Conservation (phyloP, 2,797 vertebrate species). For the Rhinichthys osculus region DNA sequence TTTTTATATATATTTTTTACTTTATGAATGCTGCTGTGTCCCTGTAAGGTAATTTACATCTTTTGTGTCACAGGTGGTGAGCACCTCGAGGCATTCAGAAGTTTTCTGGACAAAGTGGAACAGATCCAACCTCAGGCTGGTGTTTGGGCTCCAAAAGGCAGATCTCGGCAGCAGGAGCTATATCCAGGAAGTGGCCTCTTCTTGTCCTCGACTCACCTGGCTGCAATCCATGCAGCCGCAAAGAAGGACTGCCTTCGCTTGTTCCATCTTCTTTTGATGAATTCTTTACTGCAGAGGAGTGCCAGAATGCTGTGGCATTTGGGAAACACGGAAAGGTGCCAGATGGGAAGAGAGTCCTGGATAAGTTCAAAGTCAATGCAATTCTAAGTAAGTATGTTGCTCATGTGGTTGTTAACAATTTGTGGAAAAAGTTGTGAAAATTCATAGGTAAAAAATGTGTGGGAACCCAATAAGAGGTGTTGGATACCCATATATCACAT, state of each 20-base stretch:
- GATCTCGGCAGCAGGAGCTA: slow-evolving; percentile 44
- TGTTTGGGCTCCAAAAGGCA: slow-evolving; percentile 1
- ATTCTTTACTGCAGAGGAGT: no score
- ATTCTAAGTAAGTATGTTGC: no score
- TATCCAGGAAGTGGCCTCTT: slow-evolving; percentile 52
- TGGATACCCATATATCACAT: not conserved
- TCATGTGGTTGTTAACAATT: no score
- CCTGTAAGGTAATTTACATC: no score
- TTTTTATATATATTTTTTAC: no score
- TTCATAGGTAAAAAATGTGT: slow-evolving; percentile 3
- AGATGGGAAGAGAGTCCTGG: no score
- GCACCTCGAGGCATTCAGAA: slow-evolving; percentile 7
- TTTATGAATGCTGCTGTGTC: no score
- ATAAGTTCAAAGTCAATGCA: no score
- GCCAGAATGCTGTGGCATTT: no score
- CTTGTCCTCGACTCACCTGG: slow-evolving; percentile 21
- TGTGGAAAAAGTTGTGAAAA: no score
- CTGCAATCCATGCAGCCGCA: slow-evolving; percentile 47
- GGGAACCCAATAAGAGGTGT: not conserved
- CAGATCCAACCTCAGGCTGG: no score
- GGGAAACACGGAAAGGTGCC: not conserved
- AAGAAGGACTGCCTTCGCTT: slow-evolving; percentile 42
- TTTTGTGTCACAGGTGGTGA: no score
- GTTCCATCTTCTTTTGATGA: not conserved
- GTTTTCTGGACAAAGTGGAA: slow-evolving; percentile 15